Conservation (phyloP, 2,113 vertebrate species). For the Nothoprocta pentlandii region DNA sequence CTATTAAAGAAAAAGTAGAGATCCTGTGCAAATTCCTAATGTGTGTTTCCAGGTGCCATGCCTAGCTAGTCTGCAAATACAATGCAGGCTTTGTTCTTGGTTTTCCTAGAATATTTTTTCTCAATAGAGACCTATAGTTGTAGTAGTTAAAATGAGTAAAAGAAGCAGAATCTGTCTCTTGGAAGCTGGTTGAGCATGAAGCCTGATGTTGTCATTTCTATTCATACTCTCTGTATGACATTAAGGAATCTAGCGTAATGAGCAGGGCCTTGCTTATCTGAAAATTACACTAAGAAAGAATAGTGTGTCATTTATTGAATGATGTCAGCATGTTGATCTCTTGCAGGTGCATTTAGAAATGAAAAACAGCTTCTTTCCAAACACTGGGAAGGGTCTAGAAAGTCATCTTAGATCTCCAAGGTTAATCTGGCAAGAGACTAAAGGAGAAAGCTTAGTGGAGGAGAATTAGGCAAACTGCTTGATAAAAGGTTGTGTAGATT, state of each 20-base stretch:
- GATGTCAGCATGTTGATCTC: neutral
- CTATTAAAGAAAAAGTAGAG: neutral
- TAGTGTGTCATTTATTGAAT: neutral
- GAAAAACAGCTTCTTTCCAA: neutral
- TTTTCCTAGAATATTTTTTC: neutral
- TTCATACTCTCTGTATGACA: neutral
- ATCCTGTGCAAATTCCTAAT: neutral
- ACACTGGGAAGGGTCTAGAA: neutral
- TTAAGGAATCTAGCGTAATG: neutral
- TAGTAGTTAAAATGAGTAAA: neutral
- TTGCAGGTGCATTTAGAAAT: slow-evolving; percentile 1
- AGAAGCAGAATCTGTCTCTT: neutral
- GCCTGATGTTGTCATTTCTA: neutral
- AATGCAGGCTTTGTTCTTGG: neutral
- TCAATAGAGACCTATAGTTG: neutral
- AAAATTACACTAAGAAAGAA: neutral
- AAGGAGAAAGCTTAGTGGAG: neutral
- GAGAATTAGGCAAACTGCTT: neutral
- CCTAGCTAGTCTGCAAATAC: neutral
- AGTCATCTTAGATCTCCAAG: neutral
- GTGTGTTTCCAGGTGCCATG: neutral
- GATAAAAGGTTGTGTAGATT: slow-evolving; percentile 2
- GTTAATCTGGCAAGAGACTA: neutral
- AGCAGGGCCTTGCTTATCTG: neutral
- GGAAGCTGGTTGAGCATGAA: neutral